Conservation (phyloP, 1,140 invertebrate genomes). For the Camponotus pennsylvanicus region DNA sequence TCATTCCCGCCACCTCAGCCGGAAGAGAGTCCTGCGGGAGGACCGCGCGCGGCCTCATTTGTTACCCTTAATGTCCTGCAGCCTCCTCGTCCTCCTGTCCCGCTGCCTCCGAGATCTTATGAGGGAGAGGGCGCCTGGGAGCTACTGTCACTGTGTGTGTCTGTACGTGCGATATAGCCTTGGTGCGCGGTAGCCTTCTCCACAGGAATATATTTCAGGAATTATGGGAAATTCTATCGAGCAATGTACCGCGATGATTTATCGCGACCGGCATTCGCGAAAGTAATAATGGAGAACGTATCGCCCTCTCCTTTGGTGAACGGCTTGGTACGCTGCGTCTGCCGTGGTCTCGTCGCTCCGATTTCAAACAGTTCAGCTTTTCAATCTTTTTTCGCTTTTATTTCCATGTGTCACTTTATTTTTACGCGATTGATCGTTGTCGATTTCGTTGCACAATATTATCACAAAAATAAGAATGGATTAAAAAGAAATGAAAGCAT, state of each 20-base stretch:
- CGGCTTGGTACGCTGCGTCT: constrained; percentile 14
- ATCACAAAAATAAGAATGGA: neutral
- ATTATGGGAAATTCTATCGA: constrained; percentile 78
- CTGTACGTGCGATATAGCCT: constrained; percentile 44
- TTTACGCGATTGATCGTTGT: constrained; percentile 5
- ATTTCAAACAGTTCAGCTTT: constrained; percentile 31
- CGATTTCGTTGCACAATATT: neutral
- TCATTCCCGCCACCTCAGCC: constrained; percentile 81
- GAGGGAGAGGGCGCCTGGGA: constrained; percentile 59
- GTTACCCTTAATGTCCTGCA: constrained; percentile 84
- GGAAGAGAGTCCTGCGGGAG: constrained; percentile 83
- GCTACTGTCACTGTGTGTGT: constrained; percentile 19
- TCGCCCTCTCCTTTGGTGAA: constrained; percentile 68
- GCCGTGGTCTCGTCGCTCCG: constrained; percentile 34
- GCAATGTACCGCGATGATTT: constrained; percentile 70
- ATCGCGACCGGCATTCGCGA: constrained; percentile 60
- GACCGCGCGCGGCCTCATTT: constrained; percentile 80
- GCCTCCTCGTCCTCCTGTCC: constrained; percentile 59
- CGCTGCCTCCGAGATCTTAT: constrained; percentile 71
- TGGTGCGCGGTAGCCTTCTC: constrained; percentile 53
- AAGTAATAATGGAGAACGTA: constrained; percentile 76
- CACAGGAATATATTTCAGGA: constrained; percentile 76
- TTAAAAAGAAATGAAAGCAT: neutral
- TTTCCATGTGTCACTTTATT: neutral
- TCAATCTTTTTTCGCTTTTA: constrained; percentile 16